Conservation (phyloP, 1,140 invertebrate species). For the Drosophila sucinea region DNA sequence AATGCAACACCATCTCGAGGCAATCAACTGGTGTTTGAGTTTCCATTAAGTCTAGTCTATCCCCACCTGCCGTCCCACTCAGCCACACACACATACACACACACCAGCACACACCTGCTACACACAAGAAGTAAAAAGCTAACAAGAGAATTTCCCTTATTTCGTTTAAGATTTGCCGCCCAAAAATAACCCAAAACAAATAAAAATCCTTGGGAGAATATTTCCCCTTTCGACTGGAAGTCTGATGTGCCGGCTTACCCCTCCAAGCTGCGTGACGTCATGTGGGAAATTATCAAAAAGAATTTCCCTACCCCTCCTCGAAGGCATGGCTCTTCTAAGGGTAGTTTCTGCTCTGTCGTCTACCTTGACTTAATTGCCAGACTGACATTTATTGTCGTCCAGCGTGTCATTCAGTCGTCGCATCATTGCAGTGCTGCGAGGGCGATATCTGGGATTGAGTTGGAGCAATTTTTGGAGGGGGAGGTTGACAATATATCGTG, state of each 20-base stretch:
- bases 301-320: conserved; percentile 9
- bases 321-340: background rate
- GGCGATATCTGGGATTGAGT: background rate
- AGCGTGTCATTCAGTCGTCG: conserved; percentile 40
- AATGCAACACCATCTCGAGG: conserved; percentile 50
- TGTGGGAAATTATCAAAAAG: conserved; percentile 27
- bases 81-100: conserved; percentile 8
- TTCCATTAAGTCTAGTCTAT: conserved; percentile 59
- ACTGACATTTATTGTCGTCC: conserved; percentile 62
- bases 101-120: conserved; percentile 20
- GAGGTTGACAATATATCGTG: background rate
- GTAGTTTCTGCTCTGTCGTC: background rate
- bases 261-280: conserved; percentile 42
- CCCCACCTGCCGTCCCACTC: conserved; percentile 4
- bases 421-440: conserved; percentile 11
- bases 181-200: conserved; percentile 72
- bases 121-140: conserved; percentile 16
- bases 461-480: background rate
- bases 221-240: conserved; percentile 16
- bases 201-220: conserved; percentile 28
- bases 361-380: conserved; percentile 55
- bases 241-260: conserved; percentile 47
- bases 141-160: conserved; percentile 10
- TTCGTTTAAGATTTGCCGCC: conserved; percentile 37
- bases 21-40: conserved; percentile 81